Conservation (phyloP, 2,888 invertebrate species). For the Melanchra persicariae region DNA sequence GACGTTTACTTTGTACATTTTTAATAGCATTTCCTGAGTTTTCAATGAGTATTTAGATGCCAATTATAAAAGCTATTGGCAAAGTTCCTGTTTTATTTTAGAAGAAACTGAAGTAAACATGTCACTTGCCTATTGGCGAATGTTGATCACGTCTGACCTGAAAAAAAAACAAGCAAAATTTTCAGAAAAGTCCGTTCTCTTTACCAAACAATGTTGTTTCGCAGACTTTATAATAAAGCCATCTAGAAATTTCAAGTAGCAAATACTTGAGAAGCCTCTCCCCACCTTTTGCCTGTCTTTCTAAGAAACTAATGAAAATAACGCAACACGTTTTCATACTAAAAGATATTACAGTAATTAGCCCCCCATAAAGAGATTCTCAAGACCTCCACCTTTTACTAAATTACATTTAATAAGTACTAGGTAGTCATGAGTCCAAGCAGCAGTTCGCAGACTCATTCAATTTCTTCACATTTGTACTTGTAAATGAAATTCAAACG, state of each 20-base stretch:
- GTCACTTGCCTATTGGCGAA: no score
- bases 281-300: neutral
- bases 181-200: neutral
- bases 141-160: no score
- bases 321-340: constrained; percentile 7
- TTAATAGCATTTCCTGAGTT: neutral
- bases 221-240: neutral
- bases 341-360: constrained; percentile 24
- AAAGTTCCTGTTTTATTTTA: no score
- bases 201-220: no score
- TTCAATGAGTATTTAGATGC: neutral
- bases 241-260: neutral
- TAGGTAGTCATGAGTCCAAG: constrained; percentile 37
- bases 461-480: constrained; percentile 50
- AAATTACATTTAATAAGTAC: constrained; percentile 49
- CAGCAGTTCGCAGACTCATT: constrained; percentile 41
- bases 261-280: neutral
- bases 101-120: no score
- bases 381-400: constrained; percentile 29
- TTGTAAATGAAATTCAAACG: constrained; percentile 50
- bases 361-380: constrained; percentile 11
- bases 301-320: constrained; percentile 23
- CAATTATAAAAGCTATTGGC: no score
- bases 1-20: neutral
- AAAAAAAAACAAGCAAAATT: no score